A percentile compares a stretch with the other conserved stretches of the same genome.
These are phyloP conservation scores for Tetraneura akinire DNA, from an alignment of 1,140 invertebrate genomes.

Conservation along the genomic window DNA sequence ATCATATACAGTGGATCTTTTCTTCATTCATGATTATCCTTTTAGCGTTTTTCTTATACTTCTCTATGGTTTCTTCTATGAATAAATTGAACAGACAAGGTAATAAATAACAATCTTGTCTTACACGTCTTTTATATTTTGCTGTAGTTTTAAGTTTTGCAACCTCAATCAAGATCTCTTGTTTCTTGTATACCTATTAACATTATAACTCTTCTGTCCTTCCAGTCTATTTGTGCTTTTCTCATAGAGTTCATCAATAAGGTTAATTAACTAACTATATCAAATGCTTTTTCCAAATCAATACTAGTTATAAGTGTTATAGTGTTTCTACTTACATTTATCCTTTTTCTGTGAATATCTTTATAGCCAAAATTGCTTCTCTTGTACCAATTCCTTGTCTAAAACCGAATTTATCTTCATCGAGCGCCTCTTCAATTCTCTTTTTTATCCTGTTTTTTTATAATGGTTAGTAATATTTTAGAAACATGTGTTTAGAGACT, in stretches of 20 bases:
- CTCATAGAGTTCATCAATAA: slow-evolving; percentile 33
- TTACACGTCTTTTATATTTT: slow-evolving; percentile 30
- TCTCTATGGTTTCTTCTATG: slow-evolving; percentile 33
- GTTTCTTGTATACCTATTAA: slow-evolving; percentile 36
- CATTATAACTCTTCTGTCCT: slow-evolving; percentile 41
- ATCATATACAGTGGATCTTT: slow-evolving; percentile 42
- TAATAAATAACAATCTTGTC: slow-evolving; percentile 27
- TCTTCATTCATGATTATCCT: slow-evolving; percentile 33
- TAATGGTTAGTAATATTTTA: slow-evolving; percentile 45
- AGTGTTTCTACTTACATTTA: slow-evolving; percentile 44
- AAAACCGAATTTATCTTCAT: slow-evolving; percentile 49
- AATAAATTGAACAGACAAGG: slow-evolving; percentile 37
- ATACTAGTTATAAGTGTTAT: slow-evolving; percentile 43
- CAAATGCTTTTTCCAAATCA: slow-evolving; percentile 46
- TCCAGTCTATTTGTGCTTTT: slow-evolving; percentile 46
- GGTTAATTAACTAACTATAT: slow-evolving; percentile 29
- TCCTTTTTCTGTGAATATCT: slow-evolving; percentile 40
- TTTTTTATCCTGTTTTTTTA: slow-evolving; percentile 37
- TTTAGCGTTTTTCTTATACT: slow-evolving; percentile 24
- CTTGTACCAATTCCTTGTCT: slow-evolving; percentile 42
- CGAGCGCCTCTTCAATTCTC: slow-evolving; percentile 39
- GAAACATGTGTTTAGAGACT: slow-evolving; percentile 42
- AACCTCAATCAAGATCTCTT: slow-evolving; percentile 25
- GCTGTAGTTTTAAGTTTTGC: slow-evolving; percentile 21
- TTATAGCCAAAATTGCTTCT: slow-evolving; percentile 41